Percentiles rank a stretch among this genome's conserved stretches.
These are phyloP conservation scores for Puffinus mauretanicus DNA, from an alignment of 2,113 vertebrate genomes.

Conservation along the genomic window DNA sequence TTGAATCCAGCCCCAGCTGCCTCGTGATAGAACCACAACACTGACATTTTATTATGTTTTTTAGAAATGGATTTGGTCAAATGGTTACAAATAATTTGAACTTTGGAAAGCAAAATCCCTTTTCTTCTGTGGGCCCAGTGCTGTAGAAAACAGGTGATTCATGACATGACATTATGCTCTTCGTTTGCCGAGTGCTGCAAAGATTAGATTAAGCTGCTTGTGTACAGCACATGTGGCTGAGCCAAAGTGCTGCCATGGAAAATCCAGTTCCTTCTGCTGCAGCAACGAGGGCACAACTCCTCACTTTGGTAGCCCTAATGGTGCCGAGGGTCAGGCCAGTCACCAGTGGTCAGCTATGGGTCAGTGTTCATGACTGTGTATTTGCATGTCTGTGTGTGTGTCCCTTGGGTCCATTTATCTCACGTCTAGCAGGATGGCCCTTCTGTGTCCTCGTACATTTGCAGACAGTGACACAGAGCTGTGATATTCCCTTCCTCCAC, in stretches of 20 bases:
- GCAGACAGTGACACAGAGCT: conserved; percentile 41
- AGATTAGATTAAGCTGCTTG: conserved; percentile 16
- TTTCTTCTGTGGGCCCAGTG: neutral
- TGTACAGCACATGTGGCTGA: neutral
- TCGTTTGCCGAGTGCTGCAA: neutral
- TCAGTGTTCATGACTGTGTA: neutral
- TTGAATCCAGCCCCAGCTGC: neutral
- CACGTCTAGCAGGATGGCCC: neutral
- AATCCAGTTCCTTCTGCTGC: neutral
- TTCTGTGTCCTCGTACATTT: neutral
- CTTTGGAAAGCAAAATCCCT: neutral
- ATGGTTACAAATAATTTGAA: neutral
- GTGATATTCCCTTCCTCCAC: conserved; percentile 50
- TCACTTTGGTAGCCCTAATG: neutral
- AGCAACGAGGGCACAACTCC: neutral
- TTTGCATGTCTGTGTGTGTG: neutral
- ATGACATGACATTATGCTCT: neutral
- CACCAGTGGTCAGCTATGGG: neutral
- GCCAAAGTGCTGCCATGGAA: neutral
- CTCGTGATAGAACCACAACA: neutral
- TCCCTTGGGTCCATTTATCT: neutral
- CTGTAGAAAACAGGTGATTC: neutral
- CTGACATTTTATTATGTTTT: neutral
- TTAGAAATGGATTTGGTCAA: neutral
- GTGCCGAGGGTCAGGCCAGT: neutral